Conservation (phyloP, 2,888 invertebrate genomes). For the Andrena flavipes region DNA sequence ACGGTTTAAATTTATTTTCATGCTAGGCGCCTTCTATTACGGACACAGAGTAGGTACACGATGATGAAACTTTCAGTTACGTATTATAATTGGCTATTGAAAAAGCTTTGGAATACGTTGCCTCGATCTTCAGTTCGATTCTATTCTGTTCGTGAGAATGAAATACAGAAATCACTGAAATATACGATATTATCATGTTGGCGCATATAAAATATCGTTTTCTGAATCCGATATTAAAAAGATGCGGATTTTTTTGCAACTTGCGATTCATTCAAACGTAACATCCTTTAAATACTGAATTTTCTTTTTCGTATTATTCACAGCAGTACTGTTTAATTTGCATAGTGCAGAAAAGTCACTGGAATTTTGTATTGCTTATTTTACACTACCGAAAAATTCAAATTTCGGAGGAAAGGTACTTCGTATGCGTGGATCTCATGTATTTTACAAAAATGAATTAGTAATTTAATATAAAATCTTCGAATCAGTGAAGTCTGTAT, state of each 20-base stretch:
- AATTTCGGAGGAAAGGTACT: background rate
- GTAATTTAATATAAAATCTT: background rate
- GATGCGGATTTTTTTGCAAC: too few relatives aligned
- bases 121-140: constrained; percentile 22
- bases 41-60: constrained; percentile 84
- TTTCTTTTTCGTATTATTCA: too few relatives aligned
- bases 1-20: constrained; percentile 82
- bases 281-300: too few relatives aligned
- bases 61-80: constrained; percentile 65
- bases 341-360: too few relatives aligned
- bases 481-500: constrained; percentile 41
- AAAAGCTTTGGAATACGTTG: background rate
- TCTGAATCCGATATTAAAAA: too few relatives aligned
- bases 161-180: constrained; percentile 23
- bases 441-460: background rate
- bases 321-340: background rate
- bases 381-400: background rate
- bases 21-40: constrained; percentile 84
- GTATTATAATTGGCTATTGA: constrained; percentile 37
- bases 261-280: too few relatives aligned
- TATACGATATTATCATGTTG: background rate
- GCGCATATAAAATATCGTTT: too few relatives aligned
- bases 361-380: background rate
- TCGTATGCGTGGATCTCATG: background rate
- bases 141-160: constrained; percentile 31